Evolutionary conservation across 2,113 vertebrate genomes (phyloP).

Genomic region (Nipponia nippon): DNA sequence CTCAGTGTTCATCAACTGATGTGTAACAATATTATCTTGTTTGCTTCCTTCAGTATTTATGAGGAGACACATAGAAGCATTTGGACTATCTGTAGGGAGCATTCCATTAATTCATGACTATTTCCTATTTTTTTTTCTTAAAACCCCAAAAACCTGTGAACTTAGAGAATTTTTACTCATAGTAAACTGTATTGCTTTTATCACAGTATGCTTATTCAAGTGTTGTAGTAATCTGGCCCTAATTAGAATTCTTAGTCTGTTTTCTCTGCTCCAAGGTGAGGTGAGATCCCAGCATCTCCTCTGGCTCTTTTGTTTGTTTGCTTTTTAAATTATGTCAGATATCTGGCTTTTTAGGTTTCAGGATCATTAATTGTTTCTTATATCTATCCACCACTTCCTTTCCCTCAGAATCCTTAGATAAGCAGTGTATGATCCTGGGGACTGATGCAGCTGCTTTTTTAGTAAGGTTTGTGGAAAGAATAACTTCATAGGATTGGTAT

Average conservation of each 20-base stretch:
- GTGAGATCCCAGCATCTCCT: not conserved
- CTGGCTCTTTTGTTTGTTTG: not conserved
- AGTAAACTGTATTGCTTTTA: not conserved
- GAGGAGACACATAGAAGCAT: not conserved
- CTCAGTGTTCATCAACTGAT: not conserved
- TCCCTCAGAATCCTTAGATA: not conserved
- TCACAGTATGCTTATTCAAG: not conserved
- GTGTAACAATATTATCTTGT: not conserved
- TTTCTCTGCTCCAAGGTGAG: not conserved
- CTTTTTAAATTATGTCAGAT: not conserved
- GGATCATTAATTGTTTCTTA: not conserved
- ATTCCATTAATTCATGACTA: not conserved
- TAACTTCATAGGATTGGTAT: not conserved
- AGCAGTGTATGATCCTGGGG: rapidly evolving
- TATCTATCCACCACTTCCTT: not conserved
- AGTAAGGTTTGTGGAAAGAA: not conserved
- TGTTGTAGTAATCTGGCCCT: not conserved
- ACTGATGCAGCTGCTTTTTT: not conserved
- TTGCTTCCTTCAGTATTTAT: not conserved
- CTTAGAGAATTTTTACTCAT: not conserved
- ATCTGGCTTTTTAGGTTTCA: not conserved
- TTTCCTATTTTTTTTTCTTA: not conserved
- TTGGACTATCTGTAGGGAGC: not conserved
- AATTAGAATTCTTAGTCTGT: not conserved
- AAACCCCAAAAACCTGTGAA: not conserved